Evolutionary conservation across 2,888 invertebrate species (phyloP).

Genomic region (Lathronympha strigana): DNA sequence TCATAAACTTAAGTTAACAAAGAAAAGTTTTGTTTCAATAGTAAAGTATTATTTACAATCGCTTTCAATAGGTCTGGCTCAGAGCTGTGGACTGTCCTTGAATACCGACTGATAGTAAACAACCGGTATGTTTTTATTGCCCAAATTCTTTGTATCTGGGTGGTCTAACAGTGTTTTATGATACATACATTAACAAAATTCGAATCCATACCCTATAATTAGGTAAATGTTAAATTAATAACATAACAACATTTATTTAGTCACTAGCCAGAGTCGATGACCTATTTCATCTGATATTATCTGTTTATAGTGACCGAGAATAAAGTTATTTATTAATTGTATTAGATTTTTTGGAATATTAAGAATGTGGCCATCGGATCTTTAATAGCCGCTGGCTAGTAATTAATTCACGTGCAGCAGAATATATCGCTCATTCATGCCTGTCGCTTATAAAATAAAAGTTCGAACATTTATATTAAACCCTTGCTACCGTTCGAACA

Average conservation of each 20-base stretch:
- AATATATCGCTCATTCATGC: conserved; percentile 16
- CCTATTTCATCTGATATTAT: conserved; percentile 32
- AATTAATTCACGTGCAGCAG: neutral
- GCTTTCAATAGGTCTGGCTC: conserved; percentile 25
- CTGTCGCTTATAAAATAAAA: conserved; percentile 30
- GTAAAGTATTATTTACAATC: conserved; percentile 36
- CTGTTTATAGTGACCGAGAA: neutral
- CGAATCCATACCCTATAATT: conserved; percentile 32
- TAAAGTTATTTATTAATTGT: conserved; percentile 5
- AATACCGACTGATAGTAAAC: conserved; percentile 36
- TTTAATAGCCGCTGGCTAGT: conserved; percentile 5
- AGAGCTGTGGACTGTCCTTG: conserved; percentile 37
- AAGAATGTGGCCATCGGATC: conserved; percentile 13
- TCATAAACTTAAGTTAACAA: conserved; percentile 16
- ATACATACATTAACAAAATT: conserved; percentile 29
- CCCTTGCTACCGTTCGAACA: conserved; percentile 72
- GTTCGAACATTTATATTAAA: conserved; percentile 50
- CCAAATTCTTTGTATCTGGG: conserved; percentile 39
- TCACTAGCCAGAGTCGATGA: conserved; percentile 20
- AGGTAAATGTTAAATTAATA: conserved; percentile 29
- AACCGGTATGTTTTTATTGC: conserved; percentile 41
- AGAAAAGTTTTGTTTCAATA: conserved; percentile 18
- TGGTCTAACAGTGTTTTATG: conserved; percentile 41
- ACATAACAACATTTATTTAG: conserved; percentile 2
- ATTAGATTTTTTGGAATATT: conserved; percentile 26